Percentiles rank a stretch among this genome's conserved stretches.
These are phyloP conservation scores for Romanomermis culicivorax DNA, from an alignment of 2,888 invertebrate species.

Conservation along the genomic window DNA sequence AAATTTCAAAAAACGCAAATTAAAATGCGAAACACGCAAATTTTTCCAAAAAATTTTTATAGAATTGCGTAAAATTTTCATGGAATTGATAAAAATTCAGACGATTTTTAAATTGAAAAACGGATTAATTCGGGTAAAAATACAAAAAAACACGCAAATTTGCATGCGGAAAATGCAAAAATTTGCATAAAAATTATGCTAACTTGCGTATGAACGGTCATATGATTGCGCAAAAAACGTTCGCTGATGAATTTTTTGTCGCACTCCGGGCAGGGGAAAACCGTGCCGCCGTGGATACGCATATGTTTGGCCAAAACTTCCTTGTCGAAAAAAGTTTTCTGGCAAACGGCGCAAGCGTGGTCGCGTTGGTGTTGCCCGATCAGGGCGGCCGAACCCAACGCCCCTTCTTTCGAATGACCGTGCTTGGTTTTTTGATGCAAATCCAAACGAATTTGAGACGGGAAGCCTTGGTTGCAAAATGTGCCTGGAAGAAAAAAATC, in stretches of 20 bases:
- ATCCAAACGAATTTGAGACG: neutral
- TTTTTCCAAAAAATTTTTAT: no score
- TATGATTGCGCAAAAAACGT: neutral
- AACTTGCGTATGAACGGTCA: constrained; percentile 1
- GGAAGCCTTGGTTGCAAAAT: neutral
- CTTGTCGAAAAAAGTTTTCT: constrained; percentile 5
- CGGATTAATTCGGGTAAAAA: no score
- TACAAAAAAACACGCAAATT: no score
- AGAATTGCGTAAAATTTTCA: no score
- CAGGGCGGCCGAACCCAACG: no score
- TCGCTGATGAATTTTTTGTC: constrained; percentile 9
- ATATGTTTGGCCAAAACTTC: constrained; percentile 9
- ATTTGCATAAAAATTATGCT: neutral
- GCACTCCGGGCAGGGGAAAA: constrained; percentile 6
- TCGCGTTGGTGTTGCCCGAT: constrained; percentile 6
- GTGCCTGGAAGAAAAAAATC: no score
- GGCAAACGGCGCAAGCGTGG: constrained; percentile 8
- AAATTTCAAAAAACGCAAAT: no score
- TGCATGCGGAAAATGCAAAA: no score
- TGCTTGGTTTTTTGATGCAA: neutral
- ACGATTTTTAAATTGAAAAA: no score
- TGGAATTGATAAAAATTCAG: no score
- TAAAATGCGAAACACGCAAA: no score
- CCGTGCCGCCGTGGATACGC: neutral
- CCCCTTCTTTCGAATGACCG: neutral